Conservation (phyloP, 2,113 vertebrate species). For the Grammomys dolichurus region DNA sequence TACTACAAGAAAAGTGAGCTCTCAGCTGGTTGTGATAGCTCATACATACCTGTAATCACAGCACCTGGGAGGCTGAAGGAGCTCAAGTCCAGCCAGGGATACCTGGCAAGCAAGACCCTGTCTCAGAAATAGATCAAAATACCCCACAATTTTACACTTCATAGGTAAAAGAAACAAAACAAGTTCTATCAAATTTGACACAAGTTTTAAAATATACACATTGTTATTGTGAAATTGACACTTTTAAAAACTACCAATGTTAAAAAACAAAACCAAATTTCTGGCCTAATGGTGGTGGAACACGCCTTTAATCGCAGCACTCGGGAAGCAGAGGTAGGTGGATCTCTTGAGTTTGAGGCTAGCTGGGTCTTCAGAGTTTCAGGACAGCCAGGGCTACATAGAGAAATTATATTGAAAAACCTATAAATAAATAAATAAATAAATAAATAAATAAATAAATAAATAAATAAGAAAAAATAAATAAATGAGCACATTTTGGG, state of each 20-base stretch:
- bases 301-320: neutral
- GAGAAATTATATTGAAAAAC: neutral
- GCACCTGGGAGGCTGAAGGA: neutral
- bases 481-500: neutral
- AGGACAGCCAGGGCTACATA: neutral
- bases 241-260: slow-evolving; percentile 40
- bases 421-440: neutral
- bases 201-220: slow-evolving; percentile 35
- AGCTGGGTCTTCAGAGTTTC: neutral
- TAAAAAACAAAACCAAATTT: neutral
- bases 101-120: neutral
- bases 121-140: neutral
- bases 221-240: slow-evolving; percentile 52
- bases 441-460: neutral
- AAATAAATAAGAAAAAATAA: neutral
- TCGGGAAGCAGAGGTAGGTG: neutral
- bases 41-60: neutral
- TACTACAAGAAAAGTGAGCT: slow-evolving; percentile 52
- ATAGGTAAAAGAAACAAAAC: slow-evolving; percentile 41
- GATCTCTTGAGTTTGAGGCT: neutral
- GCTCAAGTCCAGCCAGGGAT: neutral
- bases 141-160: neutral
- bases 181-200: slow-evolving; percentile 39
- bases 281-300: neutral
- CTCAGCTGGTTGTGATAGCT: neutral